A percentile compares a stretch with the other conserved stretches of the same genome.
Evolutionary conservation across 2,113 vertebrate species (phyloP).

Genomic region (Drymodes brunneopygia): DNA sequence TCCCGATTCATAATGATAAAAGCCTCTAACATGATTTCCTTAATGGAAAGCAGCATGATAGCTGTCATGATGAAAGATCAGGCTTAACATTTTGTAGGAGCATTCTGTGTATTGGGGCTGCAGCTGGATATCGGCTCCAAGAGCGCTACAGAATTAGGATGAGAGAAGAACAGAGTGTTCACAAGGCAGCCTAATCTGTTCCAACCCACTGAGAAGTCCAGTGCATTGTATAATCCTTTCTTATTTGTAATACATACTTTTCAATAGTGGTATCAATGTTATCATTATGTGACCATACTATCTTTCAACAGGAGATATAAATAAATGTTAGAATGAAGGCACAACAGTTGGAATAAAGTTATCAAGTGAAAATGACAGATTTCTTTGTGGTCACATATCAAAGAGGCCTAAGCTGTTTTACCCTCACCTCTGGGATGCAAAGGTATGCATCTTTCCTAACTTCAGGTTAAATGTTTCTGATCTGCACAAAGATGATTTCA

Average conservation of each 20-base stretch:
- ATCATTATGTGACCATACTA: background rate
- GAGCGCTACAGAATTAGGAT: conserved; percentile 47
- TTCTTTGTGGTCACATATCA: background rate
- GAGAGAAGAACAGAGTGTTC: conserved; percentile 24
- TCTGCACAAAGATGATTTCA: background rate
- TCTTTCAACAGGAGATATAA: background rate
- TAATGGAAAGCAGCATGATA: background rate
- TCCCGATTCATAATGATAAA: background rate
- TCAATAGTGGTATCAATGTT: background rate
- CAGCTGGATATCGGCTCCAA: conserved; percentile 24
- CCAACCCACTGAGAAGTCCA: background rate
- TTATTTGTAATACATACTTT: background rate
- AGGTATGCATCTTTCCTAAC: background rate
- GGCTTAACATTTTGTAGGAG: background rate
- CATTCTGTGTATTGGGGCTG: conserved; percentile 25
- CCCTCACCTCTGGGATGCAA: background rate
- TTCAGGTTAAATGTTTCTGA: background rate
- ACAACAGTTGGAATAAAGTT: background rate
- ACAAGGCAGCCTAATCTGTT: conserved; percentile 15
- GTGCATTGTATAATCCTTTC: background rate
- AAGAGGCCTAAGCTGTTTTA: background rate
- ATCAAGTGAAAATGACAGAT: background rate
- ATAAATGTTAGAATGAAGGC: background rate
- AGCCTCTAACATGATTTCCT: background rate
- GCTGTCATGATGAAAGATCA: background rate